Evolutionary conservation across 2,797 vertebrate genomes (phyloP).

Genomic region (Vipera ursinii): DNA sequence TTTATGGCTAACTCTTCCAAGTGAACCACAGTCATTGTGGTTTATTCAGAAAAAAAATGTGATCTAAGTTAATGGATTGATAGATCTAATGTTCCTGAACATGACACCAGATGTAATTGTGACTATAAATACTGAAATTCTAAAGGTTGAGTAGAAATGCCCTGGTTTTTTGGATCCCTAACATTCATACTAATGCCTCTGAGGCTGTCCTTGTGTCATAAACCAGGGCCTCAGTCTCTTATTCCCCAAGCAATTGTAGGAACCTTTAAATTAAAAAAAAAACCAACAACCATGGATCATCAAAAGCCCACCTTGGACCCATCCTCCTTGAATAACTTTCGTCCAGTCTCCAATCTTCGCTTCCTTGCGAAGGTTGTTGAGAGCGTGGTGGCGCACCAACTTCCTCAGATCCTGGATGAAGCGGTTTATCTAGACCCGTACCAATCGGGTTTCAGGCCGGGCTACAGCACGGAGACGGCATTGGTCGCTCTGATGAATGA

Average conservation of each 20-base stretch:
- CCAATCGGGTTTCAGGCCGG: no score
- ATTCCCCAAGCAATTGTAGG: not conserved
- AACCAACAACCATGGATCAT: no score
- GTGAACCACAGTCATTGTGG: not conserved
- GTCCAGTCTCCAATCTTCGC: no score
- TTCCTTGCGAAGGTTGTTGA: no score
- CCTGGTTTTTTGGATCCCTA: not conserved
- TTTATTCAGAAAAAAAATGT: not conserved
- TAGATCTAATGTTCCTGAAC: not conserved
- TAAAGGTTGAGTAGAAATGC: not conserved
- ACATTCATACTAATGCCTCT: not conserved
- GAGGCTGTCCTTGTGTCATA: not conserved
- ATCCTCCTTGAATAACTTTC: no score
- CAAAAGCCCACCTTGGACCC: no score
- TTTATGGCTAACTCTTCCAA: not conserved
- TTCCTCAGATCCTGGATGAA: no score
- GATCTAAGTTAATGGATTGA: not conserved
- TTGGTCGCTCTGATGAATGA: no score
- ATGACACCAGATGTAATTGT: not conserved
- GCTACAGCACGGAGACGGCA: no score
- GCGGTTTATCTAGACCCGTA: no score
- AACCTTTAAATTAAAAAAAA: not conserved
- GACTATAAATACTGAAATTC: not conserved
- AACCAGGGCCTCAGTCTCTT: no score
- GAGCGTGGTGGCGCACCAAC: no score